These are phyloP conservation scores for Pegoplata infirma DNA, from an alignment of 2,888 invertebrate species.

Conservation along the genomic window DNA sequence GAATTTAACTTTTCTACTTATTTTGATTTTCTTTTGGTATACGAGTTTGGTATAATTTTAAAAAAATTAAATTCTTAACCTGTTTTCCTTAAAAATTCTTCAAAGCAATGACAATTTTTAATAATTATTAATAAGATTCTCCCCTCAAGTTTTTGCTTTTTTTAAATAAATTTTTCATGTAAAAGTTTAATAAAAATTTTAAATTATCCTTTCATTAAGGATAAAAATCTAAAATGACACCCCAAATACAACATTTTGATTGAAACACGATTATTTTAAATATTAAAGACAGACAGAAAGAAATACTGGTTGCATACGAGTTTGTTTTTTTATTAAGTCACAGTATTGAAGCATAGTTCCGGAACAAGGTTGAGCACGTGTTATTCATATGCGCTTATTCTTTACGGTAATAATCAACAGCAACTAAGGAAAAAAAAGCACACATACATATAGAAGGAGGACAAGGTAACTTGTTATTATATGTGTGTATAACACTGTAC, in stretches of 20 bases:
- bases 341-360: slow-evolving; percentile 51
- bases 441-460: slow-evolving; percentile 25
- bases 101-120: not conserved
- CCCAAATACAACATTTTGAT: slow-evolving; percentile 25
- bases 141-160: not conserved
- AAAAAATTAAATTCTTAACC: no score
- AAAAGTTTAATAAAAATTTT: slow-evolving; percentile 4
- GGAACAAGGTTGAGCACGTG: slow-evolving; percentile 58
- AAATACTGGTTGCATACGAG: slow-evolving; percentile 4
- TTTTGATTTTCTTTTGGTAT: no score
- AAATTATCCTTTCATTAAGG: slow-evolving; percentile 36
- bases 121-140: not conserved
- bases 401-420: slow-evolving; percentile 48
- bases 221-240: slow-evolving; percentile 52
- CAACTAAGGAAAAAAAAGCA: no score
- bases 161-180: not conserved
- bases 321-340: no score
- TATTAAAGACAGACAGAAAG: slow-evolving; percentile 6
- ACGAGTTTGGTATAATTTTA: no score
- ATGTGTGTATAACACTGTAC: no score
- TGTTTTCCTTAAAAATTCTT: not conserved
- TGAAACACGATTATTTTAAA: slow-evolving; percentile 34
- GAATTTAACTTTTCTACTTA: no score
- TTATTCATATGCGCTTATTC: slow-evolving; percentile 37
- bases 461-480: slow-evolving; percentile 42